A percentile compares a stretch with the other conserved stretches of the same genome.
Evolutionary conservation across 2,888 invertebrate genomes (phyloP).

Genomic region (Sesamia inferens): DNA sequence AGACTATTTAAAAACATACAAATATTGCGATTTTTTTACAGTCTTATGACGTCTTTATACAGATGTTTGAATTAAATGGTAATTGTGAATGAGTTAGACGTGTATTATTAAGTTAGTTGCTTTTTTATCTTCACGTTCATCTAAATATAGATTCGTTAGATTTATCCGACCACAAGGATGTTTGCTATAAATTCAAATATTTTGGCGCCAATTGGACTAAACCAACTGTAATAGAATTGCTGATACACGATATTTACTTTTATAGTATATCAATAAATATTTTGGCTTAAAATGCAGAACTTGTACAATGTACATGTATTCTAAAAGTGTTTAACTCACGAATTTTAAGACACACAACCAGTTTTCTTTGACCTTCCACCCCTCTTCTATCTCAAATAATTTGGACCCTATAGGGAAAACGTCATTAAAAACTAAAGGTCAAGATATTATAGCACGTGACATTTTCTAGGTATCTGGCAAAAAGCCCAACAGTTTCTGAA

Average conservation of each 20-base stretch:
- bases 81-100: neutral
- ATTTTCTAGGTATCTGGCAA: slow-evolving; percentile 54
- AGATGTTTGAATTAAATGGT: neutral
- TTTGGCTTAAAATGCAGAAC: slow-evolving; percentile 37
- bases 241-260: slow-evolving; percentile 45
- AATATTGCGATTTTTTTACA: neutral
- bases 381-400: slow-evolving; percentile 2
- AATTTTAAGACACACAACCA: slow-evolving; percentile 1
- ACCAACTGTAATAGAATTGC: slow-evolving; percentile 18
- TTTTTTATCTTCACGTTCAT: neutral
- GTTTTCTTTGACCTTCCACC: slow-evolving; percentile 6
- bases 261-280: slow-evolving; percentile 36
- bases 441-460: slow-evolving; percentile 26
- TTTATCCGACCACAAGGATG: slow-evolving; percentile 5
- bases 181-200: slow-evolving; percentile 19
- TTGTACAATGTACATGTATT: slow-evolving; percentile 27
- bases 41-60: neutral
- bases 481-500: slow-evolving; percentile 37
- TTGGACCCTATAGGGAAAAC: neutral
- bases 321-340: slow-evolving; percentile 20
- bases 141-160: neutral
- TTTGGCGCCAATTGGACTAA: slow-evolving; percentile 34
- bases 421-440: slow-evolving; percentile 35
- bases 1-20: no score
- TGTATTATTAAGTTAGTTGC: neutral